These are phyloP conservation scores for Mormyrus lacerda DNA, from an alignment of 2,113 vertebrate species.

Conservation along the genomic window DNA sequence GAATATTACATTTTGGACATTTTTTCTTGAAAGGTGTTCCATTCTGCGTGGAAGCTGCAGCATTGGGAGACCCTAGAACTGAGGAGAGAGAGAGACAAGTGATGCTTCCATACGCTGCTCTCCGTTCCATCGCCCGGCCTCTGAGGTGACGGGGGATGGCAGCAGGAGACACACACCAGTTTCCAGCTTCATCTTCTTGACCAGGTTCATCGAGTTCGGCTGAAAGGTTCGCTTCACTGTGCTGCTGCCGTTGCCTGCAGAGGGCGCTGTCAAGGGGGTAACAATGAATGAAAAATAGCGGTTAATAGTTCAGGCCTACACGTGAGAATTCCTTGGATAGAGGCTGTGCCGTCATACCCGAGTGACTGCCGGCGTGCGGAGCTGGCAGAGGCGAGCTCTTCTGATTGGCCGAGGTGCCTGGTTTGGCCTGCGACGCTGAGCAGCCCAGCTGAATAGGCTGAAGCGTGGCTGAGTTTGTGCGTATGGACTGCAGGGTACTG, in stretches of 20 bases:
- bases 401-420: neutral
- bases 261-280: neutral
- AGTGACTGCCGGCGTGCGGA: conserved; percentile 2
- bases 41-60: conserved; percentile 65
- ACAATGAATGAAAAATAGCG: neutral
- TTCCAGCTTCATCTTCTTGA: conserved; percentile 63
- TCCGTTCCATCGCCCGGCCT: neutral
- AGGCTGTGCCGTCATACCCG: neutral
- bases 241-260: conserved; percentile 41
- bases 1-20: conserved; percentile 82
- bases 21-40: conserved; percentile 70
- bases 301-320: neutral
- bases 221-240: conserved; percentile 54
- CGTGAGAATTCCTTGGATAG: neutral
- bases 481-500: conserved; percentile 33
- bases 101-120: neutral
- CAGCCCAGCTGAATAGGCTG: conserved; percentile 20
- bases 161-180: conserved; percentile 30
- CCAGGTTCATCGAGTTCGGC: conserved; percentile 46
- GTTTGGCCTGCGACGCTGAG: conserved; percentile 7
- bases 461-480: conserved; percentile 3
- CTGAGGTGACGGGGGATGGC: neutral
- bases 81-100: neutral
- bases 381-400: conserved; percentile 5
- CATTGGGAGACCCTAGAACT: conserved; percentile 14